These are phyloP conservation scores for Drosophila ananassae DNA, from an alignment of 1,140 invertebrate genomes.

Conservation along the genomic window DNA sequence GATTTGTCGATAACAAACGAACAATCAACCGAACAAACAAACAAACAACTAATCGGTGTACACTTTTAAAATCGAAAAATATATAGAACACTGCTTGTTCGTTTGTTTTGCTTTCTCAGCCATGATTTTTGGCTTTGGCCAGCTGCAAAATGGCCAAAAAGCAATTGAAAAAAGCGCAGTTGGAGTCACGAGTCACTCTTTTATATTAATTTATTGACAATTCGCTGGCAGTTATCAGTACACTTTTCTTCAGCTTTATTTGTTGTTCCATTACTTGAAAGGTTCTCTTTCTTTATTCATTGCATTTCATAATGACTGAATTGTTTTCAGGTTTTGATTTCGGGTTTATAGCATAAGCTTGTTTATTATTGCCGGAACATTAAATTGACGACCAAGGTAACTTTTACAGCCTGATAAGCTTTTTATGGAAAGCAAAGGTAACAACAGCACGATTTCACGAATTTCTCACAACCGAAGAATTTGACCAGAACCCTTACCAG, in stretches of 20 bases:
- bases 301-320: slow-evolving; percentile 40
- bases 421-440: slow-evolving; percentile 25
- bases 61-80: slow-evolving; percentile 48
- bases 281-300: slow-evolving; percentile 12
- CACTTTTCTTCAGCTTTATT: slow-evolving; percentile 35
- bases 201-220: slow-evolving; percentile 81
- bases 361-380: slow-evolving; percentile 16
- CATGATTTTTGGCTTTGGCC: slow-evolving; percentile 19
- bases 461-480: not conserved
- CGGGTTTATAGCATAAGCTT: slow-evolving; percentile 8
- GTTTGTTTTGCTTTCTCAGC: slow-evolving; percentile 33
- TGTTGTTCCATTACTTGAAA: slow-evolving; percentile 24
- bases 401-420: slow-evolving; percentile 21
- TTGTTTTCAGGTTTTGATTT: slow-evolving; percentile 24
- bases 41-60: slow-evolving; percentile 18
- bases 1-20: slow-evolving; percentile 45
- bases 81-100: slow-evolving; percentile 12
- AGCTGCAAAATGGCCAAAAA: not conserved
- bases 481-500: not conserved
- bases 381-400: slow-evolving; percentile 23
- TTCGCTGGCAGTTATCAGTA: slow-evolving; percentile 63
- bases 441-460: slow-evolving; percentile 9
- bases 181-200: slow-evolving; percentile 71
- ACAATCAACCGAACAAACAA: slow-evolving; percentile 11
- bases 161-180: slow-evolving; percentile 13